A percentile compares a stretch with the other conserved stretches of the same genome.
Conservation (phyloP, 2,113 vertebrate genomes). For the Hyaena hyaena region DNA sequence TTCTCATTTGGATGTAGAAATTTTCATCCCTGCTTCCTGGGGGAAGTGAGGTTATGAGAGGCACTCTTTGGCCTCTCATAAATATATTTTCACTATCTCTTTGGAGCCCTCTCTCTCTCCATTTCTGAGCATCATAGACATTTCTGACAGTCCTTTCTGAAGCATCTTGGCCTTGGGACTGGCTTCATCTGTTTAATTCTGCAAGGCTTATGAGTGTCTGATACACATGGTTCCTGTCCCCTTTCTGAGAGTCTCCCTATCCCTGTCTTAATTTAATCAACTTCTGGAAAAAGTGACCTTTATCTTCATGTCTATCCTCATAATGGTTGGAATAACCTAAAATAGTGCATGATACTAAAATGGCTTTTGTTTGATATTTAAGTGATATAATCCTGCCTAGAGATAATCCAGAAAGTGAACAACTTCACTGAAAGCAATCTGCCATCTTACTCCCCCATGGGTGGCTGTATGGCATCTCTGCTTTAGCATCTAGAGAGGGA, state of each 20-base stretch:
- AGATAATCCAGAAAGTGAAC: conserved; percentile 45
- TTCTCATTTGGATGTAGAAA: conserved; percentile 82
- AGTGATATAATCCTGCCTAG: background rate
- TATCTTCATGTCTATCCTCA: background rate
- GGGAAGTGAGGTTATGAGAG: conserved; percentile 77
- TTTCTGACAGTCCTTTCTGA: conserved; percentile 76
- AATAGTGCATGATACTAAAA: background rate
- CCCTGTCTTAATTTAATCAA: conserved; percentile 17
- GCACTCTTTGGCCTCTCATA: conserved; percentile 72
- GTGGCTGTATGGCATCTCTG: background rate
- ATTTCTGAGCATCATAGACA: conserved; percentile 76
- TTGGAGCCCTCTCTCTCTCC: conserved; percentile 63
- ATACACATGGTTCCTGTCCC: background rate
- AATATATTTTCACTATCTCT: conserved; percentile 76
- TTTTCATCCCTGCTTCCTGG: conserved; percentile 75
- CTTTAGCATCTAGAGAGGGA: background rate
- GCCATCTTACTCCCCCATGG: background rate
- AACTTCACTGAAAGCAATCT: background rate
- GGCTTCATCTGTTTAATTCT: conserved; percentile 75
- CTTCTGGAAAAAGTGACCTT: background rate
- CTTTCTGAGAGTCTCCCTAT: conserved; percentile 37
- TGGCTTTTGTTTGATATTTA: conserved; percentile 9
- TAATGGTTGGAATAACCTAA: background rate
- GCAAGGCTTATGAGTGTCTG: conserved; percentile 48
- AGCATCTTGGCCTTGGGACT: conserved; percentile 73